phyloP scores from a whole-genome alignment of 2,797 vertebrate genomes.

The Peromyscus eremicus region DNA sequence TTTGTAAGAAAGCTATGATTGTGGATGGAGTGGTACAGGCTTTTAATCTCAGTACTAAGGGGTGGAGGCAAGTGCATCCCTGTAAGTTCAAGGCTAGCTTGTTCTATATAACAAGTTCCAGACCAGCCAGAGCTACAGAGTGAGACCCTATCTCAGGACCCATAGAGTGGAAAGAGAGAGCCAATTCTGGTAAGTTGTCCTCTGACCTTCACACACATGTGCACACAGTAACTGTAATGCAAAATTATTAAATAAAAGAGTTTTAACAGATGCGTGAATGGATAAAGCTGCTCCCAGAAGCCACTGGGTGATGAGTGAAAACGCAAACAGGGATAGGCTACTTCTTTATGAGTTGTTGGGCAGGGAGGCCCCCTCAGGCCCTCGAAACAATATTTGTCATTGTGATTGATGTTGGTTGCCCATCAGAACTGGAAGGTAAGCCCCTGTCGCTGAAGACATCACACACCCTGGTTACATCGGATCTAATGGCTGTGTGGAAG shows the following conservation, averaged over 20 bases:
- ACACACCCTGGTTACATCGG: neutral
- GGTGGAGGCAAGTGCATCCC: neutral
- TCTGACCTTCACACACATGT: neutral
- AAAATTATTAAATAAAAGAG: neutral
- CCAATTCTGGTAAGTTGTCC: neutral
- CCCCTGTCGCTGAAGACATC: neutral
- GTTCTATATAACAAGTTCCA: neutral
- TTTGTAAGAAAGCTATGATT: neutral
- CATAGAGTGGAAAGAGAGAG: neutral
- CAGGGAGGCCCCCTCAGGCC: neutral
- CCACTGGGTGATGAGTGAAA: neutral
- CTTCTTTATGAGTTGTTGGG: neutral
- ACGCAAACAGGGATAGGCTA: too few species aligned
- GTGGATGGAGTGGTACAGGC: neutral
- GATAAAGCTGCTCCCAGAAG: neutral
- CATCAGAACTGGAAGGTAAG: neutral
- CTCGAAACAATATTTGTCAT: neutral
- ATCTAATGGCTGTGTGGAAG: neutral
- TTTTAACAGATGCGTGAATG: neutral
- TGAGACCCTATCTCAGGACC: neutral
- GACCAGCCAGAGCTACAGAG: neutral
- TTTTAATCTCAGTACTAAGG: neutral
- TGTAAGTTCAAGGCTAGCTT: neutral
- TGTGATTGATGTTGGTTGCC: neutral
- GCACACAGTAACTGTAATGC: neutral